phyloP scores from a whole-genome alignment of 2,113 vertebrate species.

The Sinocyclocheilus grahami region DNA sequence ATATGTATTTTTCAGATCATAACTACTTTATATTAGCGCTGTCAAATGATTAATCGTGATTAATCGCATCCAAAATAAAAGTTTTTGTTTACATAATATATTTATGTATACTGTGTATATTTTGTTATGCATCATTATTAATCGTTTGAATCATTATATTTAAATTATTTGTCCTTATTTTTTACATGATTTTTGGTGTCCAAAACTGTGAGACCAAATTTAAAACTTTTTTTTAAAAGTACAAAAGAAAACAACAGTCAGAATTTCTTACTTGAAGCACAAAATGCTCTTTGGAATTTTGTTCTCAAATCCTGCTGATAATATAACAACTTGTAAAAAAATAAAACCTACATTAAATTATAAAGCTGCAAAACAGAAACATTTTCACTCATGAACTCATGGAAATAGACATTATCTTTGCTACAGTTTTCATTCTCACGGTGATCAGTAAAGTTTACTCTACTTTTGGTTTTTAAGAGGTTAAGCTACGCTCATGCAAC shows the following conservation, averaged over 20 bases:
- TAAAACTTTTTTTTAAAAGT: too few relatives aligned
- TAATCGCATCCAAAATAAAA: too few relatives aligned
- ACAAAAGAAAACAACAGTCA: too few relatives aligned
- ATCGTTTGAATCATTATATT: neutral
- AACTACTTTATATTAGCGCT: neutral
- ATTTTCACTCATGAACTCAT: neutral
- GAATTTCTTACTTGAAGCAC: neutral
- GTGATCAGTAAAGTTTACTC: constrained; percentile 1
- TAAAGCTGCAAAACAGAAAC: neutral
- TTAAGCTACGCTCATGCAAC: neutral
- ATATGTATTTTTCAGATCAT: neutral
- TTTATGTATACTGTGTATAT: too few relatives aligned
- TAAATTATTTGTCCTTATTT: neutral
- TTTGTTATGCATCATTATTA: too few relatives aligned
- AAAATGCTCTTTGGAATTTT: neutral
- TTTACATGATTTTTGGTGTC: neutral
- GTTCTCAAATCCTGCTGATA: neutral
- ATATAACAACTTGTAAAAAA: neutral
- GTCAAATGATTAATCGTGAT: too few relatives aligned
- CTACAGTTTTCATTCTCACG: neutral
- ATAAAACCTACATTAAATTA: neutral
- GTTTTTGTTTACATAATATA: too few relatives aligned
- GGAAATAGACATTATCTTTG: neutral
- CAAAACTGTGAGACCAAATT: neutral
- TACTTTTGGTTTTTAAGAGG: constrained; percentile 10